phyloP scores from a whole-genome alignment of 2,888 invertebrate species.

The Drosophila robusta region DNA sequence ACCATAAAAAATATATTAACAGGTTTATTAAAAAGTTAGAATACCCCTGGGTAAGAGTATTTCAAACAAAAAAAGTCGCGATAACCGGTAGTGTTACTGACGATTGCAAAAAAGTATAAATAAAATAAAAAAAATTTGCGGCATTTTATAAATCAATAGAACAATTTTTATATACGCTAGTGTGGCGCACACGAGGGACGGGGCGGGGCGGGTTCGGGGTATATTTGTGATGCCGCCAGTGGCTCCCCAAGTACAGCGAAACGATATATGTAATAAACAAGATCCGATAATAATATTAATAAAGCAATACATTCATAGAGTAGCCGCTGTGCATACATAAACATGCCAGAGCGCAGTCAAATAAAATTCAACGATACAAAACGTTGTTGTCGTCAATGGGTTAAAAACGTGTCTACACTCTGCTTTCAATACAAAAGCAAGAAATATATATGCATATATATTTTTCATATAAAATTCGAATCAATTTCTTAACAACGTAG shows the following conservation, averaged over 20 bases:
- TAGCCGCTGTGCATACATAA: constrained; percentile 2
- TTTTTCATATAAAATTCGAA: constrained; percentile 8
- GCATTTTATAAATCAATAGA: constrained; percentile 39
- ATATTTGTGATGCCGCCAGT: not conserved
- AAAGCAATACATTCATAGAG: constrained; percentile 6
- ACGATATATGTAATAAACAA: not conserved
- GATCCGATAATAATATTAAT: constrained; percentile 9
- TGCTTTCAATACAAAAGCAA: constrained; percentile 20
- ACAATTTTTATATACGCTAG: not conserved
- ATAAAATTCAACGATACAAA: constrained; percentile 2
- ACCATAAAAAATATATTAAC: not conserved
- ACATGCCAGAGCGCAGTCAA: not conserved
- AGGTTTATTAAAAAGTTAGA: not conserved
- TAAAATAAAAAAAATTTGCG: not conserved
- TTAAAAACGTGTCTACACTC: constrained; percentile 51
- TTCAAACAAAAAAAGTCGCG: constrained; percentile 22
- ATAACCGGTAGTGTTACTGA: constrained; percentile 50
- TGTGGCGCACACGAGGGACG: not conserved
- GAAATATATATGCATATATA: constrained; percentile 4
- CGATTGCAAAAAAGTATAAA: constrained; percentile 2
- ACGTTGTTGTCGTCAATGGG: constrained; percentile 32
- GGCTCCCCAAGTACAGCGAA: constrained; percentile 1
- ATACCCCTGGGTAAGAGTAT: constrained; percentile 10
- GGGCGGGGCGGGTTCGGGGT: not conserved
- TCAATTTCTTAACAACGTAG: constrained; percentile 15